Percentiles rank a stretch among this genome's conserved stretches.
phyloP scores from a whole-genome alignment of 2,888 invertebrate genomes.

The Pollenia labialis region DNA sequence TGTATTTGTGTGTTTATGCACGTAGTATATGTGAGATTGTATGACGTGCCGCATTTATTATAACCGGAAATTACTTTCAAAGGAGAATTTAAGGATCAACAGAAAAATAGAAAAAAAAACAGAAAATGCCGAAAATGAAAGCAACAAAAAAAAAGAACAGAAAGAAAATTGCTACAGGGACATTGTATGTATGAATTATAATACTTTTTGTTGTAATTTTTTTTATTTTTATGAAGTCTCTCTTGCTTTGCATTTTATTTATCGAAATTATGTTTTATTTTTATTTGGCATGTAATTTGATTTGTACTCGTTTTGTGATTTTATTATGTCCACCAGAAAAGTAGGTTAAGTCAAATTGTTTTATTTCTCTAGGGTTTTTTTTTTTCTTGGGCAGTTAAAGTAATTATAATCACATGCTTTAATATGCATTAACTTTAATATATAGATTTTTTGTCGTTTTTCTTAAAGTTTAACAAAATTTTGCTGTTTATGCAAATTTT shows the following conservation, averaged over 20 bases:
- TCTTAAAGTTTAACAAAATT: not conserved
- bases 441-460: not conserved
- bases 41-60: constrained; percentile 56
- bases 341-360: constrained; percentile 62
- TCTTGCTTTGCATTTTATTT: constrained; percentile 9
- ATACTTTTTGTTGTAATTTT: constrained; percentile 23
- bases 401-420: constrained; percentile 43
- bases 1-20: not conserved
- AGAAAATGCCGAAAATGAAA: not conserved
- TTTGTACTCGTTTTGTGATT: constrained; percentile 30
- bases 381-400: not conserved
- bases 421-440: constrained; percentile 43
- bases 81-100: constrained; percentile 49
- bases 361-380: not conserved
- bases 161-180: constrained; percentile 61
- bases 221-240: constrained; percentile 13
- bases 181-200: constrained; percentile 41
- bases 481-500: constrained; percentile 63
- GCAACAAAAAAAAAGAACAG: constrained; percentile 7
- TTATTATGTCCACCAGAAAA: constrained; percentile 64
- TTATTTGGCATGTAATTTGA: constrained; percentile 64
- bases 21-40: constrained; percentile 12
- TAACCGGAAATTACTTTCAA: constrained; percentile 66
- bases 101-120: constrained; percentile 1
- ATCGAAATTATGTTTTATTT: constrained; percentile 64